Base-by-base conservation (phyloP, 2,888 invertebrate genomes). In the Isoperla grammatica region DNA sequence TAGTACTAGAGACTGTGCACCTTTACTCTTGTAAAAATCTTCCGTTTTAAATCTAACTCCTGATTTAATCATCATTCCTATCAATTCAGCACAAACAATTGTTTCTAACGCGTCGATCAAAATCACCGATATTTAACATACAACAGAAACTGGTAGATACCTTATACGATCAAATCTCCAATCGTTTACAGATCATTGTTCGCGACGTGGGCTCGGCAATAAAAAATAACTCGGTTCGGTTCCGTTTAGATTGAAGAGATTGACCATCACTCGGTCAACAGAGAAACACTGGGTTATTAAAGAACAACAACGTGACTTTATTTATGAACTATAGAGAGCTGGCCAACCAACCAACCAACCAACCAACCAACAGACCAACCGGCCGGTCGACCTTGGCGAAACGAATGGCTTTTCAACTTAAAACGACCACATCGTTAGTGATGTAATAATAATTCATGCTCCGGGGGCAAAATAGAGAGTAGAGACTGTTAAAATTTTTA, bases 311-410 rank as follows among this genome's bases (percentile, higher is more conserved):
- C 46, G 46, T 46, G 46, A 46, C 46, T 46, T 46, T 22, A 46
- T 46, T 43, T 46, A 46, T 46, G 46, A 46, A 29, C 5, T 17
- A 17, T 9, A 12, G 46, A 19, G 17, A 46, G n/a, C 37, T 11
- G 37, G 8, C 11, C 37, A 6, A 37, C 11, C 37, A 12, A 6
- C 48, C 15, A 48, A 22, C 48, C n/a, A 9, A 20, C 22, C 15
- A 4, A n/a, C 9, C 2, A 9, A 12, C 19, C n/a, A 19, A 20
- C 15, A 48, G 22, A 48, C 20, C 19, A n/a, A 13, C 20, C n/a
- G 48, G n/a, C 49, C 5, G 8, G 29, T 8, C 39, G 53, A 37
- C 53, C 53, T 53, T 53, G 53, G 53, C 53, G 12, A 53, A 53
- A 53, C 53, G 37, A 37, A 37, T 53, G 13, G 15, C 19, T 37